Evolutionary conservation across 2,113 vertebrate species (phyloP).

Genomic region (Python bivittatus): DNA sequence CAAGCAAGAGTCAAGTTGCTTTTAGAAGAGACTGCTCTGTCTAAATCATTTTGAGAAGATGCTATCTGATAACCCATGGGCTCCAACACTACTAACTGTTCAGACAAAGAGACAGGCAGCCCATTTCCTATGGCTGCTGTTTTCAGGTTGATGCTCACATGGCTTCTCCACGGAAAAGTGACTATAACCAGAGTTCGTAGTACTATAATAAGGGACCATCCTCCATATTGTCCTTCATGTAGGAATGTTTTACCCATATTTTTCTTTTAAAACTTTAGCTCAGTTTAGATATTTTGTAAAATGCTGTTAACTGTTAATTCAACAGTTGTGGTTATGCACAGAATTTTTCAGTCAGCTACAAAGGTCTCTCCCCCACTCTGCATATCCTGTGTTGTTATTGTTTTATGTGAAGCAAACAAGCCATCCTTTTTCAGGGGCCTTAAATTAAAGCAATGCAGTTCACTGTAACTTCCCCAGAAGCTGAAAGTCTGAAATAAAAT

Average conservation of each 20-base stretch:
- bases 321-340: not conserved
- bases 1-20: not conserved
- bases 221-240: not conserved
- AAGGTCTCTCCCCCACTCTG: not conserved
- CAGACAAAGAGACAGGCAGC: not conserved
- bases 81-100: not conserved
- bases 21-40: not conserved
- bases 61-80: not conserved
- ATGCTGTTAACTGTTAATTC: not conserved
- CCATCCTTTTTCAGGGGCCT: not conserved
- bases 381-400: not conserved
- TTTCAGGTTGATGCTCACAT: not conserved
- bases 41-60: not conserved
- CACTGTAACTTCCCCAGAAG: not conserved
- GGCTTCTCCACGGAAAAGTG: not conserved
- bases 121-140: not conserved
- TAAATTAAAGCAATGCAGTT: not conserved
- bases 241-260: not conserved
- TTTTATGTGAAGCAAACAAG: not conserved
- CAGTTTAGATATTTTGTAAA: not conserved
- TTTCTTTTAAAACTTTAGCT: not conserved
- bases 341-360: not conserved
- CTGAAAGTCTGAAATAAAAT: not conserved
- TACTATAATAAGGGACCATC: not conserved
- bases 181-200: not conserved